These are phyloP conservation scores for Cuculus canorus DNA, from an alignment of 2,797 vertebrate genomes.

Conservation along the genomic window DNA sequence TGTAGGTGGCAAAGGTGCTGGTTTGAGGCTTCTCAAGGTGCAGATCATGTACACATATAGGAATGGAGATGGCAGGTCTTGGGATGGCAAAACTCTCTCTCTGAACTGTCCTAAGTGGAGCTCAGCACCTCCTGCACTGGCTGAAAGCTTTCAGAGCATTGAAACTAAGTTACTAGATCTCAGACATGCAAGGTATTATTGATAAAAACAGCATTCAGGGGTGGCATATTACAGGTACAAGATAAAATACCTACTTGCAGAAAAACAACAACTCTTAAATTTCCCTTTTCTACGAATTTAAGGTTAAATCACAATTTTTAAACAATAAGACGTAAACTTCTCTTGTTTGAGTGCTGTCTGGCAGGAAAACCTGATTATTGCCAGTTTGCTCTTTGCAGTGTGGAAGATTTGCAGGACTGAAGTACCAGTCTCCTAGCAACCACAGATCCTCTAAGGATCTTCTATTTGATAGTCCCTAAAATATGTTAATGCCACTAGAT, in stretches of 20 bases:
- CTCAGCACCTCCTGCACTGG: background rate
- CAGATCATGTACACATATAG: accelerated
- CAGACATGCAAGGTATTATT: background rate
- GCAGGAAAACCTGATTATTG: constrained; percentile 57
- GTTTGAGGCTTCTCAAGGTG: background rate
- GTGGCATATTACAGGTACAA: background rate
- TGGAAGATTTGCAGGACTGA: constrained; percentile 66
- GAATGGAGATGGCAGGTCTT: background rate
- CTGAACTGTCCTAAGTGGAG: background rate
- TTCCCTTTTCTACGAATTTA: background rate
- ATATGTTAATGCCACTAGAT: constrained; percentile 67
- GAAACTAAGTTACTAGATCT: background rate
- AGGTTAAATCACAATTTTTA: background rate
- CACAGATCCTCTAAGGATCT: constrained; percentile 67
- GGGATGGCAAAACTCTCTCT: background rate
- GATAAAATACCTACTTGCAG: background rate
- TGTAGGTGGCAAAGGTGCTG: background rate
- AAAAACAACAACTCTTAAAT: background rate
- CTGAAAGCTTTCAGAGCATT: background rate
- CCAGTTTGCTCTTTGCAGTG: constrained; percentile 47
- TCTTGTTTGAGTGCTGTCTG: constrained; percentile 44
- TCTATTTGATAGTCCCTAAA: constrained; percentile 67
- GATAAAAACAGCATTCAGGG: background rate
- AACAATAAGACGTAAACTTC: constrained; percentile 26
- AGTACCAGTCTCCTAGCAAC: constrained; percentile 75